Conservation (phyloP, 2,113 vertebrate species). For the Rattus rattus region DNA sequence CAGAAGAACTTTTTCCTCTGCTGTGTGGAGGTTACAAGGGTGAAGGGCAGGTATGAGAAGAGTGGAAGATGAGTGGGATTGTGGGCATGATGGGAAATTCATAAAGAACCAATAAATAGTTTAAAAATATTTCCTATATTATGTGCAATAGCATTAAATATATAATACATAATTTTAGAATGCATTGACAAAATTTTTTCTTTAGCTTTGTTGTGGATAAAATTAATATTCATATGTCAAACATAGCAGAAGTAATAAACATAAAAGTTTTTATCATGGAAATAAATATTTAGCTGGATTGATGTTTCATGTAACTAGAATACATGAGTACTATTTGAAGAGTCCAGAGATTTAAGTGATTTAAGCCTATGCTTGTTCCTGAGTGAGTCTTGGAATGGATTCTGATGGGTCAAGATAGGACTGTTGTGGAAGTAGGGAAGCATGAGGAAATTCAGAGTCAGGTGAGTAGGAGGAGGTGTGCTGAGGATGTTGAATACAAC, state of each 20-base stretch:
- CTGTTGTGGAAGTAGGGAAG: neutral
- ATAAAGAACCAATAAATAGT: neutral
- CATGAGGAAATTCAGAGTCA: neutral
- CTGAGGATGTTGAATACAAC: neutral
- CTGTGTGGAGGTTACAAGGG: no score
- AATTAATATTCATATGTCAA: neutral
- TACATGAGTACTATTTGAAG: neutral
- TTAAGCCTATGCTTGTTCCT: neutral
- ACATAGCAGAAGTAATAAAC: neutral
- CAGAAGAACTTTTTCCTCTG: no score
- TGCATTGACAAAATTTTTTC: neutral
- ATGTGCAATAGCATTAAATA: neutral
- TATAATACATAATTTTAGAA: neutral
- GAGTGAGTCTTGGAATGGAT: neutral
- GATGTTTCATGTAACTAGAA: neutral
- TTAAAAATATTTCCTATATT: neutral
- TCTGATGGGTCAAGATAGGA: neutral
- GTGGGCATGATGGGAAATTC: no score
- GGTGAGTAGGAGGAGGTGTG: neutral
- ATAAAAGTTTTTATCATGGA: neutral
- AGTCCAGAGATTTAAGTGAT: neutral
- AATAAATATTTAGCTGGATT: neutral
- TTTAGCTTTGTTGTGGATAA: neutral
- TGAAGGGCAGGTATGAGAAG: no score
- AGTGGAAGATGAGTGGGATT: no score